Percentiles rank a stretch among this genome's conserved stretches.
Conservation (phyloP, 2,888 invertebrate genomes). For the Philhelius pedissequus region DNA sequence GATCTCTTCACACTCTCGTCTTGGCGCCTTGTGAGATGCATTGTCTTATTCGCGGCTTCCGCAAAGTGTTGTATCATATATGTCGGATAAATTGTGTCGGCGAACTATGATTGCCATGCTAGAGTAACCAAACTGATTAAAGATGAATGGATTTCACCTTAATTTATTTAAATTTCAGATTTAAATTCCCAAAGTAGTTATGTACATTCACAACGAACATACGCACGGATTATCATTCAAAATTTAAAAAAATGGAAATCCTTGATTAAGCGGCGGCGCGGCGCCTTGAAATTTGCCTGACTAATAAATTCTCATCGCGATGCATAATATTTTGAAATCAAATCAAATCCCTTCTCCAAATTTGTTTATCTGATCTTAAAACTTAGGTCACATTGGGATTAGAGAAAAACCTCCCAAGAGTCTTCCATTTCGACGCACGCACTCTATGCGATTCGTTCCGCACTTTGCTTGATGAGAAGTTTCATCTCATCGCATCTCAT, state of each 20-base stretch:
- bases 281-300: constrained; percentile 65
- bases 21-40: no score
- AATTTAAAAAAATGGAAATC: not conserved
- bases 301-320: constrained; percentile 36
- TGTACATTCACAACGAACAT: not conserved
- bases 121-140: no score
- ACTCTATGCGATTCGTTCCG: constrained; percentile 44
- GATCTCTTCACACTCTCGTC: no score
- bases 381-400: not conserved
- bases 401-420: not conserved
- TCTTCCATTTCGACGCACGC: not conserved
- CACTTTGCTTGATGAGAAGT: constrained; percentile 23
- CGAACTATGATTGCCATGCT: no score
- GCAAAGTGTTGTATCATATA: no score
- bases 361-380: constrained; percentile 28
- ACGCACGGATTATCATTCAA: constrained; percentile 29
- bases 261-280: constrained; percentile 58
- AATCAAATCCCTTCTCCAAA: constrained; percentile 35
- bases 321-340: constrained; percentile 10
- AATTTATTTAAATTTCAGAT: not conserved
- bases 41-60: no score
- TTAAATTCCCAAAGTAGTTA: not conserved
- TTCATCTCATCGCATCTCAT: constrained; percentile 13
- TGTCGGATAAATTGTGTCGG: no score
- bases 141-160: no score